Conservation (phyloP, 2,797 vertebrate species). For the Gymnopithys bicolor region DNA sequence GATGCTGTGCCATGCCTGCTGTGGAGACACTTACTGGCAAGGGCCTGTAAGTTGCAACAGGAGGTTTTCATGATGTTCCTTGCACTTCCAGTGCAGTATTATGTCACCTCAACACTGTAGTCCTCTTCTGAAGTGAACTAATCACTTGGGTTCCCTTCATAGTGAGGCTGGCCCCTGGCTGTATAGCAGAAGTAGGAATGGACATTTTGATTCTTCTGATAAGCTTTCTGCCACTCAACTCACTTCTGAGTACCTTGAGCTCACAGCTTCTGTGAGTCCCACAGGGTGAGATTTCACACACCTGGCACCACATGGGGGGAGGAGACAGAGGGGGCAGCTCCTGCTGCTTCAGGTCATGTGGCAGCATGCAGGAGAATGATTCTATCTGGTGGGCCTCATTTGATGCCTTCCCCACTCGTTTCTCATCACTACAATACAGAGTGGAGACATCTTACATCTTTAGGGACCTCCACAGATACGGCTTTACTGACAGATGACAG, state of each 20-base stretch:
- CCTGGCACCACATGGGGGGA: not conserved
- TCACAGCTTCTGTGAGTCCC: not conserved
- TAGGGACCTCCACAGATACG: not conserved
- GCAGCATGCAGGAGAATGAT: not conserved
- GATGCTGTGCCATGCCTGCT: not conserved
- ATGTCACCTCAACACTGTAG: not conserved
- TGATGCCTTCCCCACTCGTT: not conserved
- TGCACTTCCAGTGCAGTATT: not conserved
- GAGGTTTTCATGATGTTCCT: not conserved
- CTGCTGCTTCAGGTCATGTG: not conserved
- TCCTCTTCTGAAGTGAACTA: not conserved
- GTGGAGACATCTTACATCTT: not conserved
- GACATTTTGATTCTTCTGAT: not conserved
- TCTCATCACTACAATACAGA: not conserved
- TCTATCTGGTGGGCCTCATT: not conserved
- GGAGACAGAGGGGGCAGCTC: not conserved
- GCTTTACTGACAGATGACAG: not conserved
- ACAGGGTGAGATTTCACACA: not conserved
- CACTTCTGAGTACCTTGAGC: rapidly evolving
- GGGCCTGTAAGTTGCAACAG: not conserved
- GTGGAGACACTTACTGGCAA: not conserved
- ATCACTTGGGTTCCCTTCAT: not conserved
- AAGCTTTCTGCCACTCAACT: not conserved
- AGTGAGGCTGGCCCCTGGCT: not conserved
- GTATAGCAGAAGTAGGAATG: not conserved